Evolutionary conservation across 2,888 invertebrate genomes (phyloP).

Genomic region (Lepidonotus clava): DNA sequence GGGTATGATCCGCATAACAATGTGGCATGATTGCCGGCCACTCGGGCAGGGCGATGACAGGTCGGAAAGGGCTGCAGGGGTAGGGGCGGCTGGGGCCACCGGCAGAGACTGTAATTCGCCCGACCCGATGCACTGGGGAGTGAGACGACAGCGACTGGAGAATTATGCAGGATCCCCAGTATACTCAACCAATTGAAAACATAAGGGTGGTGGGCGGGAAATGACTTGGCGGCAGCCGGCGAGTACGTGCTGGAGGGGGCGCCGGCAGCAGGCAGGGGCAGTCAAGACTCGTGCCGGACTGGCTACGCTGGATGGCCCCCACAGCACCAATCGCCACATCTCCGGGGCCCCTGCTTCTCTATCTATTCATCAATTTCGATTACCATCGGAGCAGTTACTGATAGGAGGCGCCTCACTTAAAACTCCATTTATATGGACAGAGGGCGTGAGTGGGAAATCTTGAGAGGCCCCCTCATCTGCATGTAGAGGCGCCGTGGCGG

Average conservation of each 20-base stretch:
- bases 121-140: no score
- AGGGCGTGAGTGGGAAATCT: conserved; percentile 36
- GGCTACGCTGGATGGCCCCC: neutral
- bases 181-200: conserved; percentile 46
- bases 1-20: conserved; percentile 29
- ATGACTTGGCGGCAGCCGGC: conserved; percentile 1
- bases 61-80: neutral
- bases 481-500: neutral
- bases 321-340: conserved; percentile 44
- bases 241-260: neutral
- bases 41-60: neutral
- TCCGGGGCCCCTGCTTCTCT: conserved; percentile 46
- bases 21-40: conserved; percentile 7
- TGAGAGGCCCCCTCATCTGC: conserved; percentile 25
- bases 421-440: conserved; percentile 54
- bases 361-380: conserved; percentile 54
- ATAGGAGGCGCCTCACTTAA: conserved; percentile 39
- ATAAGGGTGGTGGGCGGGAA: neutral
- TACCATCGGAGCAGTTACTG: conserved; percentile 52
- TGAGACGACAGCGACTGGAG: no score
- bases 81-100: neutral
- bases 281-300: neutral
- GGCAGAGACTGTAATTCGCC: neutral
- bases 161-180: conserved; percentile 35
- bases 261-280: neutral